These are phyloP conservation scores for Myrmophylax atrothorax DNA, from an alignment of 2,113 vertebrate species.

Conservation along the genomic window DNA sequence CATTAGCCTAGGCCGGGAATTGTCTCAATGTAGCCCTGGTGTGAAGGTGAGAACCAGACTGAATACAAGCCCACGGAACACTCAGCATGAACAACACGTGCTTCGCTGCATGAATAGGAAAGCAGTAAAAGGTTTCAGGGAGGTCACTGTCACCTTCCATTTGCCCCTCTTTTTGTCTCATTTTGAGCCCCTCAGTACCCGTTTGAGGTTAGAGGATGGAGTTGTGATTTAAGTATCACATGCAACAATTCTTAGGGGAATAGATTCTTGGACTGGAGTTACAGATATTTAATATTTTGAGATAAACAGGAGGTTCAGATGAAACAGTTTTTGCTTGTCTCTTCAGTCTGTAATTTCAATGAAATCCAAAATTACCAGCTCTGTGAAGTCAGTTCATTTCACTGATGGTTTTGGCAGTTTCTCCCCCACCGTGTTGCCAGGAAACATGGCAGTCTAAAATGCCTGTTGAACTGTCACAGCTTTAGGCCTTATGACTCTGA, in stretches of 20 bases:
- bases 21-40: not conserved
- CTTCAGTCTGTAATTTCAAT: slow-evolving; percentile 39
- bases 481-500: slow-evolving; percentile 59
- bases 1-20: not conserved
- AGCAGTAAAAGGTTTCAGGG: not conserved
- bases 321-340: slow-evolving; percentile 8
- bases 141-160: not conserved
- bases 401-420: slow-evolving; percentile 49
- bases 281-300: not conserved
- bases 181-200: not conserved
- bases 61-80: not conserved
- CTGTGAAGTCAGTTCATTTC: slow-evolving; percentile 34
- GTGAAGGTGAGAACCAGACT: not conserved
- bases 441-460: slow-evolving; percentile 48
- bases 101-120: not conserved
- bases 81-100: fast-evolving
- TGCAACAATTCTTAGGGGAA: not conserved
- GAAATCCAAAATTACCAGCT: slow-evolving; percentile 29
- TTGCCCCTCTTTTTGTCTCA: fast-evolving
- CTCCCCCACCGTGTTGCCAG: slow-evolving; percentile 14
- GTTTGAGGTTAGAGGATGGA: not conserved
- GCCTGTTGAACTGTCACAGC: slow-evolving; percentile 47
- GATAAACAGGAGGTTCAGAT: slow-evolving; percentile 7
- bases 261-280: not conserved
- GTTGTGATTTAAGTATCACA: not conserved